phyloP scores from a whole-genome alignment of 64 coral and sea anemone species.

The Stichodactyla mertensii region DNA sequence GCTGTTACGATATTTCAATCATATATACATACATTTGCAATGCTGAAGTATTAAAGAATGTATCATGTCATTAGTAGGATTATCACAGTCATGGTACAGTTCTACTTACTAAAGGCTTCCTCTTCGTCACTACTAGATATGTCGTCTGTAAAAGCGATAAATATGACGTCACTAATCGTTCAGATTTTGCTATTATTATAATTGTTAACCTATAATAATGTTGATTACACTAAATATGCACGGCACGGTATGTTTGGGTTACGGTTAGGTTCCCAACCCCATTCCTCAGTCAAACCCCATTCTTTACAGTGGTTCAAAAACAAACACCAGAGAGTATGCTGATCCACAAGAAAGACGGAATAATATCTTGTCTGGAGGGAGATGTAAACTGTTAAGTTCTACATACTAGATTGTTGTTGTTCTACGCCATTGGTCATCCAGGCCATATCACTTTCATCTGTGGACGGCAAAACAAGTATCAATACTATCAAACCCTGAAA shows the following conservation, averaged over 20 bases:
- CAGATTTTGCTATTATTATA: no score
- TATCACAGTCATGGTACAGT: neutral
- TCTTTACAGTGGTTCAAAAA: no score
- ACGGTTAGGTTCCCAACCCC: no score
- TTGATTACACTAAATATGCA: no score
- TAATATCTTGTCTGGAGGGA: neutral
- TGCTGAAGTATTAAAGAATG: neutral
- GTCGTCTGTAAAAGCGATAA: conserved; percentile 13
- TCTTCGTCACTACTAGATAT: conserved; percentile 46
- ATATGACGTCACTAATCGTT: no score
- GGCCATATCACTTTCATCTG: conserved; percentile 77
- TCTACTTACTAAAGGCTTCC: conserved; percentile 42
- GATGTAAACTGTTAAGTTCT: neutral
- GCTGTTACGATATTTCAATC: no score
- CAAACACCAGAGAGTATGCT: no score
- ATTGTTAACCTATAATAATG: no score
- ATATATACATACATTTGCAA: no score
- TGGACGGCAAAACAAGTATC: neutral
- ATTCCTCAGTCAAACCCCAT: no score
- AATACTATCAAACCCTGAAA: no score
- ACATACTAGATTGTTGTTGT: conserved; percentile 8
- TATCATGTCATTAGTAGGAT: neutral
- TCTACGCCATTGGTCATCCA: conserved; percentile 57
- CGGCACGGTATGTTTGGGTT: no score
- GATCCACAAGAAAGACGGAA: neutral